Evolutionary conservation across 2,888 invertebrate genomes (phyloP).

Genomic region (Sarcophaga rosellei): DNA sequence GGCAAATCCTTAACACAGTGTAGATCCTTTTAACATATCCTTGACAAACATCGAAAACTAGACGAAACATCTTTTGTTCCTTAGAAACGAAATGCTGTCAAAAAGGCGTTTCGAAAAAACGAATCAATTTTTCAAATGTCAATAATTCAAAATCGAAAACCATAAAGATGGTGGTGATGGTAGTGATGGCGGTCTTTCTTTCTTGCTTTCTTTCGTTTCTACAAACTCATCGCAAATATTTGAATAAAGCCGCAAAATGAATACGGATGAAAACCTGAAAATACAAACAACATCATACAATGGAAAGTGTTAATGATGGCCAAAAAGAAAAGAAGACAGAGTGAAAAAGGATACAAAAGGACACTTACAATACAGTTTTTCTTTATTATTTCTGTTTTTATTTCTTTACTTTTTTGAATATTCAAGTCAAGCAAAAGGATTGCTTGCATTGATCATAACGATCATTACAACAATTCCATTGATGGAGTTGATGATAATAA

Average conservation of each 20-base stretch:
- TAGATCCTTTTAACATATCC: slow-evolving; percentile 62
- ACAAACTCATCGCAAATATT: slow-evolving; percentile 60
- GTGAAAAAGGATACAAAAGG: slow-evolving; percentile 33
- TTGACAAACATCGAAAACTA: slow-evolving; percentile 21
- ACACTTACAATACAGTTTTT: slow-evolving; percentile 8
- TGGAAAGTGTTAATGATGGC: slow-evolving; percentile 72
- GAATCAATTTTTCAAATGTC: slow-evolving; percentile 70
- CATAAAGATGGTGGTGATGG: slow-evolving; percentile 51
- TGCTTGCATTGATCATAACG: slow-evolving; percentile 62
- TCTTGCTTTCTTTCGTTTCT: background rate
- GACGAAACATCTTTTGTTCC: slow-evolving; percentile 47
- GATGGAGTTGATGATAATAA: slow-evolving; percentile 5
- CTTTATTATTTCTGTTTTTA: slow-evolving; percentile 2
- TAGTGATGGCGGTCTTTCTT: slow-evolving; percentile 60
- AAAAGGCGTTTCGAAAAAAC: slow-evolving; percentile 60
- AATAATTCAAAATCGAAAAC: slow-evolving; percentile 50
- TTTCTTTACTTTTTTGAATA: slow-evolving; percentile 30
- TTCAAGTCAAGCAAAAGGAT: slow-evolving; percentile 59
- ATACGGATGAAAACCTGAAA: background rate
- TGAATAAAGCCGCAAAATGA: slow-evolving; percentile 68
- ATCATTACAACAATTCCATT: slow-evolving; percentile 27
- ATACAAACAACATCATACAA: slow-evolving; percentile 50
- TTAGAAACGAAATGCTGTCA: slow-evolving; percentile 54
- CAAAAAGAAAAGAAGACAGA: slow-evolving; percentile 42
- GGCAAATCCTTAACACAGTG: slow-evolving; percentile 36